phyloP scores from a whole-genome alignment of 2,113 vertebrate species.

The Melanostigma gelatinosum region DNA sequence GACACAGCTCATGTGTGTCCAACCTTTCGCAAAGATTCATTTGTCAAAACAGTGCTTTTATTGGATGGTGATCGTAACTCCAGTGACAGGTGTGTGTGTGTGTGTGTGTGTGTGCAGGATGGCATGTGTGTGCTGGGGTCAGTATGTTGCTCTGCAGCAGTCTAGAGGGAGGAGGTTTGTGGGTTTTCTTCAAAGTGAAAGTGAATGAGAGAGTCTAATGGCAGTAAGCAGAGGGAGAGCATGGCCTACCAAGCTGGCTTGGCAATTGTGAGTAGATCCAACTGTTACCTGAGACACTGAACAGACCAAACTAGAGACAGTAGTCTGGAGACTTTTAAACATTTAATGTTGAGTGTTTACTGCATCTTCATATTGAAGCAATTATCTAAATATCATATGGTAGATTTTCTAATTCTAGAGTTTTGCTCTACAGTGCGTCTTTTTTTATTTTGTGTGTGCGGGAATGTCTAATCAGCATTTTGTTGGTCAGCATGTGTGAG shows the following conservation, averaged over 20 bases:
- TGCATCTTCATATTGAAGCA: neutral
- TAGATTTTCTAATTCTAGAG: neutral
- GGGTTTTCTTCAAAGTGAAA: slow-evolving; percentile 24
- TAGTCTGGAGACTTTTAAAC: neutral
- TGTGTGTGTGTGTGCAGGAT: neutral
- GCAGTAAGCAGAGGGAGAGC: slow-evolving; percentile 12
- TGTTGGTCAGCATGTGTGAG: slow-evolving; percentile 11
- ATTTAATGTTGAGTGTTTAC: neutral
- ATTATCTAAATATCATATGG: neutral
- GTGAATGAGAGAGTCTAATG: slow-evolving; percentile 12
- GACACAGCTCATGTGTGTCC: neutral
- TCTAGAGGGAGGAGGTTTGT: slow-evolving; percentile 21
- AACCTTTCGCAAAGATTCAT: neutral
- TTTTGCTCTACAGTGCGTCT: neutral
- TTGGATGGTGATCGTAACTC: neutral
- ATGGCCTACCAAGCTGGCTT: slow-evolving; percentile 23
- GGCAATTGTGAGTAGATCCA: slow-evolving; percentile 39
- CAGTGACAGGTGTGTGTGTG: slow-evolving; percentile 32
- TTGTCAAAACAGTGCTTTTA: neutral
- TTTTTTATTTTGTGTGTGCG: neutral
- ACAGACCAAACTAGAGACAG: neutral
- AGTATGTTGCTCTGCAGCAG: slow-evolving; percentile 23
- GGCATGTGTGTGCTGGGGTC: slow-evolving; percentile 22
- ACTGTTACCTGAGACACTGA: neutral
- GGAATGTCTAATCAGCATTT: slow-evolving; percentile 8